These are phyloP conservation scores for Macaca mulatta DNA, from an alignment of 2,113 vertebrate species.

Conservation along the genomic window DNA sequence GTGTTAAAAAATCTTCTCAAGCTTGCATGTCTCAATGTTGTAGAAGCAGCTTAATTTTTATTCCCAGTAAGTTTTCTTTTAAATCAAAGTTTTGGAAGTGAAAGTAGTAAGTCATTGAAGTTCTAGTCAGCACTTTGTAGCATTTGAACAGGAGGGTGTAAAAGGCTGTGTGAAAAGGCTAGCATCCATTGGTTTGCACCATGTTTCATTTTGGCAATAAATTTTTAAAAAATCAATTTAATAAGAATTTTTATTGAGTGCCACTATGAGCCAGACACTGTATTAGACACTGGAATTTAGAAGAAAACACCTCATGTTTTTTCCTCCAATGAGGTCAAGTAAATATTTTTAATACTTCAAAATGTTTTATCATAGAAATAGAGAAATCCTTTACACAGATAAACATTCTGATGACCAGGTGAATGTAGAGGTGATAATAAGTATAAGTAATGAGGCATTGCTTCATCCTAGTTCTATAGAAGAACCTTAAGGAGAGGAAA, in stretches of 20 bases:
- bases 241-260: background rate
- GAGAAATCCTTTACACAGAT: background rate
- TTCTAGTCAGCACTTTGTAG: background rate
- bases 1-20: background rate
- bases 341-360: background rate
- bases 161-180: background rate
- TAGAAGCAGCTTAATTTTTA: constrained; percentile 3
- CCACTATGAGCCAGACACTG: background rate
- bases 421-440: background rate
- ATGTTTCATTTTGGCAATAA: background rate
- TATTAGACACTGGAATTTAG: background rate
- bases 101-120: background rate
- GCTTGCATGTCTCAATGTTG: background rate
- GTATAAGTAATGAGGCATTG: background rate
- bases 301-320: background rate
- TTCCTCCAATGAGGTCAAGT: background rate
- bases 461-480: background rate
- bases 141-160: background rate
- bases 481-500: background rate
- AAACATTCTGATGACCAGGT: background rate
- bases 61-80: background rate
- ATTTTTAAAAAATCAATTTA: background rate
- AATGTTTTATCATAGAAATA: background rate
- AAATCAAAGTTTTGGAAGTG: background rate
- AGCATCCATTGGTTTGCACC: background rate